Base-by-base conservation (phyloP, 2,888 invertebrate species). In the Linyphia triangularis region DNA sequence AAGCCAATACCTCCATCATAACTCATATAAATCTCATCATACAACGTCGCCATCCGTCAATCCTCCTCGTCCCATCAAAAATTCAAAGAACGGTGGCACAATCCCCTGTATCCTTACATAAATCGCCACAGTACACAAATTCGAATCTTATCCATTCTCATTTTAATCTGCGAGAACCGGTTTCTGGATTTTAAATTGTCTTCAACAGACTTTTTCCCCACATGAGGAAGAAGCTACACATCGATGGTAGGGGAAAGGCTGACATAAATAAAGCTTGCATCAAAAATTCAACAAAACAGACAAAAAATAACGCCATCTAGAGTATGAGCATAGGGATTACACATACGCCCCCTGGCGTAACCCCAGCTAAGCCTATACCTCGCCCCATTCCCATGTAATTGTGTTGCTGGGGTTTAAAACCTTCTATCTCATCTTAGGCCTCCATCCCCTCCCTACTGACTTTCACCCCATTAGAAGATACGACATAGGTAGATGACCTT, bases 241-340 rank as follows among this genome's bases (percentile, higher is more conserved):
- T 13, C 16, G 65, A 24, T 19, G 33, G 70, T 24, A 40, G 57
- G 26, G 63, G n/a, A 26, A 70, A 22, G 59, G 65, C 13, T 10
- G 37, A 79, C 85, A 70, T 70, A 79, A 85, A 85, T 85, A 79
- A 69, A 28, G 51, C 61, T 59, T 57, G n/a, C 78, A 70, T 57
- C 33, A 70, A 22, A 85, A 69, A 85, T 69, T 69, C 43, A 77
- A 33, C 10, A 28, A 16, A 75, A 24, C 19, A 82, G 63, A 13
- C 59, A 69, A 2, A 72, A 70, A 85, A 72, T 61, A 72, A 65
- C 57, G 61, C 30, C 28, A 61, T 24, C 33, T 51, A 28, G 72
- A 75, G 33, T 73, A 86, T 86, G 81, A 86, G 67, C 79, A 59
- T 37, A 81, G 86, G 81, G 86, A 86, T 86, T 86, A 86, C 75